Conservation (phyloP, 2,113 vertebrate species). For the Talpa occidentalis region DNA sequence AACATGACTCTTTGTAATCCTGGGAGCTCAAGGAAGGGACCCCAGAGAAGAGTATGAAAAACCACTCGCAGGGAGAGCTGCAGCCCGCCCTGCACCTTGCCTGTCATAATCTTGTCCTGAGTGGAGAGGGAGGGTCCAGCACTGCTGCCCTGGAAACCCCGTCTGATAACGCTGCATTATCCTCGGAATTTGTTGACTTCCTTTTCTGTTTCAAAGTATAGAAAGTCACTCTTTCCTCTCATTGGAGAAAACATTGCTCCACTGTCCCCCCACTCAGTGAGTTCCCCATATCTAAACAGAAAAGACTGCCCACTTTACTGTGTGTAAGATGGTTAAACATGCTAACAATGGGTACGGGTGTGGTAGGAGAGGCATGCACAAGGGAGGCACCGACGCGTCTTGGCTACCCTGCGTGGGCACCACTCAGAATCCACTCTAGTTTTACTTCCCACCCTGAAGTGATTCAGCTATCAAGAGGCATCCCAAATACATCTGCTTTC, state of each 20-base stretch:
- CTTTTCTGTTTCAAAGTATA: not conserved
- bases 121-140: not conserved
- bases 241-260: not conserved
- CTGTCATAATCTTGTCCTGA: not conserved
- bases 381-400: rapidly evolving
- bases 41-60: rapidly evolving
- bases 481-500: rapidly evolving
- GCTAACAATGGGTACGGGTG: not conserved
- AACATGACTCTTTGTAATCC: not conserved
- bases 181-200: not conserved
- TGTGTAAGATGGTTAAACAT: not conserved
- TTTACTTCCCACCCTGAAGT: not conserved
- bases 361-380: not conserved
- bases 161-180: no score
- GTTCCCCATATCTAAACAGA: not conserved
- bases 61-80: rapidly evolving
- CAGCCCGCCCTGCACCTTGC: rapidly evolving
- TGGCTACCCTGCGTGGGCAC: rapidly evolving
- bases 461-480: not conserved
- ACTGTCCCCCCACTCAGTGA: not conserved
- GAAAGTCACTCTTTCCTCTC: no score
- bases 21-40: rapidly evolving
- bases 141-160: not conserved
- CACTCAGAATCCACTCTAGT: not conserved
- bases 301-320: rapidly evolving